phyloP scores from a whole-genome alignment of 2,888 invertebrate species.

The Amblyteles armatorius region DNA sequence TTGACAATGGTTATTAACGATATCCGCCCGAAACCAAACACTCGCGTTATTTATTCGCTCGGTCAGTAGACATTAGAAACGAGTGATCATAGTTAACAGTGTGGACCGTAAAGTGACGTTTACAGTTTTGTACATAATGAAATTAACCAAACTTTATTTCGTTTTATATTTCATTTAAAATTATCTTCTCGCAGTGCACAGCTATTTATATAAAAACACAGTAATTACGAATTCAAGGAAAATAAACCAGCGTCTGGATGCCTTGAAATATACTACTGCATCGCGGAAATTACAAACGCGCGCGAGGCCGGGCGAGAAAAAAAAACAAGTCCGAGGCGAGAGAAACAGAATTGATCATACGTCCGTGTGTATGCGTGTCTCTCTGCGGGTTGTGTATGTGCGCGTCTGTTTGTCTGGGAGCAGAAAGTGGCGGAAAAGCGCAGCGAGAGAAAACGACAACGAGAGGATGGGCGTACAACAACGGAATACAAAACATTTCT shows the following conservation, averaged over 20 bases:
- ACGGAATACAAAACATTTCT: slow-evolving; percentile 36
- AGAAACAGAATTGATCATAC: slow-evolving; percentile 25
- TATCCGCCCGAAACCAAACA: too few relatives aligned
- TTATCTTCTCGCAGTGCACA: neutral
- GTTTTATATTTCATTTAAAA: neutral
- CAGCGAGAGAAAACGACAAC: slow-evolving; percentile 11
- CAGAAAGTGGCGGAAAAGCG: slow-evolving; percentile 6
- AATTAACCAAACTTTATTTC: neutral
- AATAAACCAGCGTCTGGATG: slow-evolving; percentile 9
- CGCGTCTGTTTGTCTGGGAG: neutral
- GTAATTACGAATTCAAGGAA: slow-evolving; percentile 20
- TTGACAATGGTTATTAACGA: too few relatives aligned
- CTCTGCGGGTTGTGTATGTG: neutral
- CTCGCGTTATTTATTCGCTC: too few relatives aligned
- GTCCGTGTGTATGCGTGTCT: slow-evolving; percentile 6
- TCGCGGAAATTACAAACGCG: slow-evolving; percentile 18
- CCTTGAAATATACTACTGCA: slow-evolving; percentile 4
- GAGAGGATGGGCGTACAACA: slow-evolving; percentile 21
- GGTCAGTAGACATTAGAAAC: too few relatives aligned
- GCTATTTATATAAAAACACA: neutral
- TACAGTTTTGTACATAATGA: too few relatives aligned
- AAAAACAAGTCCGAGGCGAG: neutral
- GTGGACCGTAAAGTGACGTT: too few relatives aligned
- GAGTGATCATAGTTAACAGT: too few relatives aligned
- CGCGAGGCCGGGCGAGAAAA: slow-evolving; percentile 24